Conservation (phyloP, 2,888 invertebrate genomes). For the Bellardia pandia region DNA sequence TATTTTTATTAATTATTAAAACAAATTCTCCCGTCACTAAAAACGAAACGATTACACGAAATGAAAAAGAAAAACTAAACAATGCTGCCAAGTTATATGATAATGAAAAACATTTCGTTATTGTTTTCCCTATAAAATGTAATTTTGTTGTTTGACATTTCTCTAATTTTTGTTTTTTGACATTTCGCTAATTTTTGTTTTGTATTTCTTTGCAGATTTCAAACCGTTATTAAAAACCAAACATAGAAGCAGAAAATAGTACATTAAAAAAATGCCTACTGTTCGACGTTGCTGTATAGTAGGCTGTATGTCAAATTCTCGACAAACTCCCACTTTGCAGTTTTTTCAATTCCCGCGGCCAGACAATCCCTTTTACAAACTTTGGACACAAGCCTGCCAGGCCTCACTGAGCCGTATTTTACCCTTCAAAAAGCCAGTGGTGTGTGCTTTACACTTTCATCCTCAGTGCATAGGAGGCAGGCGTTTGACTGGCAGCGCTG, state of each 20-base stretch:
- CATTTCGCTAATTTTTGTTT: too few species aligned
- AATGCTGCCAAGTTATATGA: conserved; percentile 7
- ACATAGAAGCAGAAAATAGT: not conserved
- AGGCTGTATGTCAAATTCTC: conserved; percentile 81
- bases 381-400: conserved; percentile 83
- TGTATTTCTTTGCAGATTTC: conserved; percentile 31
- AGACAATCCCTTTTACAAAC: conserved; percentile 80
- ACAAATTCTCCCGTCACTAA: not conserved
- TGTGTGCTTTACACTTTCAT: conserved; percentile 82
- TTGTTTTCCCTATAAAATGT: not conserved
- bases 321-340: conserved; percentile 81
- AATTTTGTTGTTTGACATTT: conserved; percentile 16
- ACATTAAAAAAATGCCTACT: conserved; percentile 78
- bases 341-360: conserved; percentile 82
- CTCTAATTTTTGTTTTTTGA: not conserved
- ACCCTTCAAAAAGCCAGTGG: conserved; percentile 82
- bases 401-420: conserved; percentile 82
- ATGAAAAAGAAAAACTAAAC: not conserved
- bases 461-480: conserved; percentile 81
- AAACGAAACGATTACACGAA: not conserved
- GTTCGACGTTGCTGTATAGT: conserved; percentile 82
- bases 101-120: not conserved
- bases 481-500: conserved; percentile 79
- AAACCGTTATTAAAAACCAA: conserved; percentile 24
- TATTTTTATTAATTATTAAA: not conserved